Evolutionary conservation across 2,888 invertebrate genomes (phyloP).

Genomic region (Pyralis farinalis): DNA sequence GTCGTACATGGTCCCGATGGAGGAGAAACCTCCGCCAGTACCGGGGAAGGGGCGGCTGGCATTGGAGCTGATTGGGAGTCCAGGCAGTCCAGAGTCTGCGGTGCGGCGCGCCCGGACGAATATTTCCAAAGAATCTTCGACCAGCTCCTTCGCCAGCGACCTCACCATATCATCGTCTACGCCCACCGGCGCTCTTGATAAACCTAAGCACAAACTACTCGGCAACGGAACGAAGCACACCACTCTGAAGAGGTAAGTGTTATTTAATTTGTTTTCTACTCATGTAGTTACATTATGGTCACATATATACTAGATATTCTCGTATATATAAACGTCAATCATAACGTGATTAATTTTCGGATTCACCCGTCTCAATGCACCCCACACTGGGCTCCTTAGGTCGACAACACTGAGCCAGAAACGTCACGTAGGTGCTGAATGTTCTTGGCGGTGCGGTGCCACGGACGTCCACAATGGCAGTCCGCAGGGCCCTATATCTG

Average conservation of each 20-base stretch:
- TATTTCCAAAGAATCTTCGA: constrained; percentile 85
- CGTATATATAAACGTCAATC: no score
- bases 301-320: no score
- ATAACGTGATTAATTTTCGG: no score
- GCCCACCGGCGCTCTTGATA: constrained; percentile 82
- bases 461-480: no score
- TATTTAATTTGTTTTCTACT: no score
- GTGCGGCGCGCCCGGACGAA: constrained; percentile 51
- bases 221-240: constrained; percentile 87
- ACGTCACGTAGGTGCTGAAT: no score
- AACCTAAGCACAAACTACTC: constrained; percentile 84
- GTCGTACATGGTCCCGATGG: constrained; percentile 90
- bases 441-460: no score
- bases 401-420: no score
- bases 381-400: no score
- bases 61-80: constrained; percentile 64
- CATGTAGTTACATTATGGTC: no score
- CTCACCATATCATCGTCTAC: constrained; percentile 84
- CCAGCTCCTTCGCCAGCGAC: constrained; percentile 85
- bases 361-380: no score
- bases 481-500: no score
- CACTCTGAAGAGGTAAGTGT: constrained; percentile 84
- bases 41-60: constrained; percentile 76
- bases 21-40: constrained; percentile 87
- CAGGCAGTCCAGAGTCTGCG: constrained; percentile 58